These are phyloP conservation scores for Tinamus major DNA, from an alignment of 2,797 vertebrate genomes.

Conservation along the genomic window DNA sequence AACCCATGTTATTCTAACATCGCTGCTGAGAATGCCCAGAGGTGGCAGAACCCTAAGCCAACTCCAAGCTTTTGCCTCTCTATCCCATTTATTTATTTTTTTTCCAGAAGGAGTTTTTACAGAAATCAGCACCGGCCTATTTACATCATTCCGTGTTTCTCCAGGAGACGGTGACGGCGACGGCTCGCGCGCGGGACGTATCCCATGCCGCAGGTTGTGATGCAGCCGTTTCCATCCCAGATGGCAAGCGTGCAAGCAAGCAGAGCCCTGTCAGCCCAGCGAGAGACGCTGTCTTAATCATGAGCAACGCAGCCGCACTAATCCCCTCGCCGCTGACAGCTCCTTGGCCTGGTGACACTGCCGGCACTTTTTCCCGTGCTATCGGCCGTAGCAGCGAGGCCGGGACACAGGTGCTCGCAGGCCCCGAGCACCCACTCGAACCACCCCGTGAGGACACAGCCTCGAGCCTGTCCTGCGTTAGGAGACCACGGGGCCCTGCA, in stretches of 20 bases:
- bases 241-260: neutral
- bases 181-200: neutral
- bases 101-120: neutral
- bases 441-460: neutral
- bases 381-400: neutral
- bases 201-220: rapidly evolving
- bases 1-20: slow-evolving; percentile 31
- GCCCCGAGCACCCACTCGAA: rapidly evolving
- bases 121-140: neutral
- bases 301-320: neutral
- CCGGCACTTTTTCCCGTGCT: slow-evolving; percentile 43
- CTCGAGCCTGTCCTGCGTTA: neutral
- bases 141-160: neutral
- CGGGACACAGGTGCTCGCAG: neutral
- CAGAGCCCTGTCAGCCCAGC: neutral
- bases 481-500: neutral
- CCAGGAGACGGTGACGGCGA: neutral
- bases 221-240: neutral
- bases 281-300: neutral
- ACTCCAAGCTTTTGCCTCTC: neutral
- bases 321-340: slow-evolving; percentile 28
- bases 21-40: slow-evolving; percentile 22
- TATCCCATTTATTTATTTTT: neutral
- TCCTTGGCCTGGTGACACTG: slow-evolving; percentile 33
- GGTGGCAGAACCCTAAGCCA: slow-evolving; percentile 15